These are phyloP conservation scores for Agriotes lineatus DNA, from an alignment of 2,888 invertebrate genomes.

Conservation along the genomic window DNA sequence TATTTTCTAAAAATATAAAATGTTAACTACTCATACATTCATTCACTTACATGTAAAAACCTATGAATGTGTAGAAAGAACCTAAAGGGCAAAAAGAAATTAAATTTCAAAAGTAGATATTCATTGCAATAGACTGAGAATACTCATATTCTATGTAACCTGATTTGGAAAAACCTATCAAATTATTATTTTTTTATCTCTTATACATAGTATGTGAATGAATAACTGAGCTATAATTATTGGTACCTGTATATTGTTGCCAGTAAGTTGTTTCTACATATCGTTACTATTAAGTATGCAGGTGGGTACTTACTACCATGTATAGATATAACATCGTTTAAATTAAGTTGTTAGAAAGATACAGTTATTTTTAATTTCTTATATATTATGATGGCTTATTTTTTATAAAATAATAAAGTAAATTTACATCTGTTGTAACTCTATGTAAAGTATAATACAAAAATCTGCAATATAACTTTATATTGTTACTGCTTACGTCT, in stretches of 20 bases:
- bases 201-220: background rate
- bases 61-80: no score
- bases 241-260: conserved; percentile 34
- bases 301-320: background rate
- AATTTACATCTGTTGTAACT: conserved; percentile 19
- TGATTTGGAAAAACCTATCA: no score
- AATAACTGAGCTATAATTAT: conserved; percentile 5
- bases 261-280: conserved; percentile 34
- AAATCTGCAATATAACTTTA: conserved; percentile 29
- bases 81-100: no score
- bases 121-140: no score
- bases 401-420: conserved; percentile 34
- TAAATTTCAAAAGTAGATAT: no score
- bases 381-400: conserved; percentile 41
- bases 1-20: no score
- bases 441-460: conserved; percentile 17
- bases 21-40: no score
- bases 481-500: conserved; percentile 14
- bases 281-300: conserved; percentile 33
- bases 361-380: conserved; percentile 41
- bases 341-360: conserved; percentile 21
- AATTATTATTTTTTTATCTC: no score
- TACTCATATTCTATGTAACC: no score
- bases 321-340: background rate
- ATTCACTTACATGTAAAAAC: no score